Base-by-base conservation (phyloP, 2,888 invertebrate genomes). In the Cloeon dipterum region DNA sequence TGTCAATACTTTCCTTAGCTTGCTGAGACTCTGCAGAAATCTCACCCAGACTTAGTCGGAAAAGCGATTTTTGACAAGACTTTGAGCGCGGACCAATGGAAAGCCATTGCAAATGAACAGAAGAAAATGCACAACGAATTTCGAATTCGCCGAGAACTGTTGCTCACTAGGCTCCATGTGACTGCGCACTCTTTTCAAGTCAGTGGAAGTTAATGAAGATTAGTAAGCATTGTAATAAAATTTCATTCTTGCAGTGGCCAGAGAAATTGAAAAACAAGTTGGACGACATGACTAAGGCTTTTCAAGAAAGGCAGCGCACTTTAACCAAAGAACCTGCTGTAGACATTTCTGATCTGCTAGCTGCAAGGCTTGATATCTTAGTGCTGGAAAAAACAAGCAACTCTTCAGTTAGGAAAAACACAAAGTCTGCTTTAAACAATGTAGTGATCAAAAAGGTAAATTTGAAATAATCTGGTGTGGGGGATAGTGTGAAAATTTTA, bases 131-230 rank as follows among this genome's bases (percentile, higher is more conserved):
- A 70, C 38, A 65, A 70, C 11, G 94, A 96, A 49, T 96, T 89
- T 51, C 65, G 68, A 45, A 61, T 81, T 41, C 61, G 94, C 35
- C 62, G 88, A 39, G 78, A 88, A 52, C 83, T 88, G 62, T 64
- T 96, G 43, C 60, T 94, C 5, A 88, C 88, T 36, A 65, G 96
- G 35, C 59, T 96, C 23, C 94, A 96, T 55, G 91, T 93, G 41
- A 98, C 96, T 0, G 73, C 96, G 47, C 86, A 91, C 55, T 94
- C 94, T 37, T 98, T 96, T 56, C 74, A 88, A 68, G 86, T 78
- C n/a, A n/a, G n/a, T n/a, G n/a, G n/a, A n/a, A n/a, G n/a, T n/a
- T n/a, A n/a, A n/a, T n/a, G n/a, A n/a, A n/a, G n/a, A n/a, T n/a
- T n/a, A n/a, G n/a, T n/a, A n/a, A n/a, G n/a, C n/a, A n/a, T n/a